These are phyloP conservation scores for Acanthiza pusilla DNA, from an alignment of 2,797 vertebrate genomes.

Conservation along the genomic window DNA sequence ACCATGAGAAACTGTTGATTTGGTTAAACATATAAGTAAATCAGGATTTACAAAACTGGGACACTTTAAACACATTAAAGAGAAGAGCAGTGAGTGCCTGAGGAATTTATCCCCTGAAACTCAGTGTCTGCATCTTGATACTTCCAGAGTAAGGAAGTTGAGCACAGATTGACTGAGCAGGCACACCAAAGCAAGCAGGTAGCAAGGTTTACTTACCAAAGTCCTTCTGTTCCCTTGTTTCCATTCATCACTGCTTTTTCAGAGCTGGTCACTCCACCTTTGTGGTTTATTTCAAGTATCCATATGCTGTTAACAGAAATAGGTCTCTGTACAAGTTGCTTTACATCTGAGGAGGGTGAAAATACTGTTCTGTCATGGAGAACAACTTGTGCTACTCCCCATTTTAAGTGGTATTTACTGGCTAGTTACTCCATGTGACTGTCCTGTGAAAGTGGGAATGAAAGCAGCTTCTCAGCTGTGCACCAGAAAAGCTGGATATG, in stretches of 20 bases:
- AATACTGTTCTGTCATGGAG: background rate
- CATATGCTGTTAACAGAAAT: background rate
- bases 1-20: background rate
- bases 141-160: background rate
- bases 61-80: background rate
- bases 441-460: background rate
- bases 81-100: background rate
- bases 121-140: background rate
- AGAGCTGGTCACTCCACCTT: background rate
- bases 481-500: background rate
- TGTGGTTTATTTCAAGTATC: background rate
- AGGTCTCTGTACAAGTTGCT: background rate
- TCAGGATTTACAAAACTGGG: background rate
- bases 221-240: background rate
- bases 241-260: background rate
- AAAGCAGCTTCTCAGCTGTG: constrained; percentile 4
- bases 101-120: background rate
- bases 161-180: background rate
- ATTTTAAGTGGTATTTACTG: background rate
- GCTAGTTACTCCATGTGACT: background rate
- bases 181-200: background rate
- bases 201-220: background rate
- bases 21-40: background rate
- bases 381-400: background rate
- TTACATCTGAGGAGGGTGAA: background rate